Evolutionary conservation across 1,140 invertebrate species (phyloP).

Genomic region (Heliconius hermathena): DNA sequence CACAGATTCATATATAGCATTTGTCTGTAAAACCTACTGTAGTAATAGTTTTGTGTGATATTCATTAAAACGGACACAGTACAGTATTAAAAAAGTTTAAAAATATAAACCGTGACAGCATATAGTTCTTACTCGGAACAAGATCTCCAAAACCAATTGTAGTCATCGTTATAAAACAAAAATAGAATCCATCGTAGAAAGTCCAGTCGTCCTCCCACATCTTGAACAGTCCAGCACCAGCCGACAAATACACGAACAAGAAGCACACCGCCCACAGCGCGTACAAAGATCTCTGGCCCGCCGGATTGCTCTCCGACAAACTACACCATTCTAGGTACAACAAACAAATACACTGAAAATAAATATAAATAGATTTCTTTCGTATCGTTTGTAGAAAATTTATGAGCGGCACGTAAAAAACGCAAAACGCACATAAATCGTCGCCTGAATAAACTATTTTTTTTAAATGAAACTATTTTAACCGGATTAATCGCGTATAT

Average conservation of each 20-base stretch:
- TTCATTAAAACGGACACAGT: too few relatives aligned
- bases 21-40: too few relatives aligned
- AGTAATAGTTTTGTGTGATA: too few relatives aligned
- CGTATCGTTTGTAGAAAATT: constrained; percentile 18
- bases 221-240: constrained; percentile 88
- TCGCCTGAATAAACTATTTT: not conserved
- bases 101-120: too few relatives aligned
- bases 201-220: constrained; percentile 94
- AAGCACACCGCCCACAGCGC: constrained; percentile 87
- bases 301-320: constrained; percentile 66
- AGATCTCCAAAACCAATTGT: constrained; percentile 97
- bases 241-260: constrained; percentile 89
- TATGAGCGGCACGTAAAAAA: constrained; percentile 9
- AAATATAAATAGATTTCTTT: constrained; percentile 33
- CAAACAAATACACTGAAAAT: constrained; percentile 38
- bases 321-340: constrained; percentile 69
- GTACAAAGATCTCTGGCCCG: constrained; percentile 83
- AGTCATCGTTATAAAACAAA: constrained; percentile 97
- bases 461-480: too few relatives aligned
- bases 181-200: constrained; percentile 96
- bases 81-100: too few relatives aligned
- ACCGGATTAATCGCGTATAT: too few relatives aligned
- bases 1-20: too few relatives aligned
- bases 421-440: constrained; percentile 20
- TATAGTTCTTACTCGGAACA: constrained; percentile 88